Evolutionary conservation across 2,888 invertebrate genomes (phyloP), one percentile per base, ranked within the genome.

Genomic region (Cecidostiba fungosa): DNA sequence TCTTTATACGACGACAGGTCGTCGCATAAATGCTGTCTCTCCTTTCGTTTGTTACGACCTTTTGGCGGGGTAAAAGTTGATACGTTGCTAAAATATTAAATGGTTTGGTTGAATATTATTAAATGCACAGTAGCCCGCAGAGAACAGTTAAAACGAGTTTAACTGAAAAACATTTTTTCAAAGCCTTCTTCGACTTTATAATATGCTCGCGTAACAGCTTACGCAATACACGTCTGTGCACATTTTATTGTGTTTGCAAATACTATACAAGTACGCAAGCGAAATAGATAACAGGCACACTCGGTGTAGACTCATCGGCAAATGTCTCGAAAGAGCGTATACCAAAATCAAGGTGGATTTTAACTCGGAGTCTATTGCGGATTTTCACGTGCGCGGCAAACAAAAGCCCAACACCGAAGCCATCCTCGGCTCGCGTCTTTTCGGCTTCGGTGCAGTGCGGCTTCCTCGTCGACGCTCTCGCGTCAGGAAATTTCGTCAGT

Each of bases 11-110:
- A 6, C 50, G 29, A 12, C 29, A 10, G n/a, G 29, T 8, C 69
- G 43, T 74, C 47, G 66, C 74, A 29, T 82, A 66, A 82, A 82
- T 74, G 62, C 29, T 32, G 66, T n/a, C 43, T 47, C 73, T 74
- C 23, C 66, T 59, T 74, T 39, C 32, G 14, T 14, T 16, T 1
- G 26, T 26, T 66, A 26, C 14, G n/a, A n/a, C n/a, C n/a, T n/a
- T n/a, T n/a, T n/a, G n/a, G n/a, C 3, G 5, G n/a, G 32, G 36
- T 8, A 10, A n/a, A 19, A 32, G 12, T n/a, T 54, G 32, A 16
- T 69, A 5, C 47, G 23, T 43, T 12, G 19, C 26, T 69, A 19
- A 29, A n/a, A 36, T 32, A 47, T 70, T 69, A 79, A n/a, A n/a
- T 79, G 54, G 14, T 16, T 16, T 36, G 6, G 6, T 36, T 6